Base-by-base conservation (phyloP, 2,113 vertebrate genomes). In the Scartelaos histophorus region DNA sequence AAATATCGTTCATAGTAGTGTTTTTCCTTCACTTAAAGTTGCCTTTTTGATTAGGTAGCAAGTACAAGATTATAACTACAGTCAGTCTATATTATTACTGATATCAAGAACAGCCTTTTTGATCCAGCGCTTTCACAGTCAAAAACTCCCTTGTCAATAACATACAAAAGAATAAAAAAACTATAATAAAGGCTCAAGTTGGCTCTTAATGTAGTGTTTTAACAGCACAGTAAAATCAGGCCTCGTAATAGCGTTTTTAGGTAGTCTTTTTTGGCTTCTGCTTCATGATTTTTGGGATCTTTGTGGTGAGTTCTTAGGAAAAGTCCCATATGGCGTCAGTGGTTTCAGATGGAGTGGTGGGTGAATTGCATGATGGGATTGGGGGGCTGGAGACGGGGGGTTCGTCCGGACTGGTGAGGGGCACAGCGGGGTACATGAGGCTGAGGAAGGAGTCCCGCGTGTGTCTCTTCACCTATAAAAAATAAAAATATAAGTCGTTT, bases 381-480 rank as follows among this genome's bases (percentile, higher is more conserved):
- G 89, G 87, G 0, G 92, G 87, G 54, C 80, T 82, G 71, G 93
- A 91, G 0, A 89, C 78, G 0, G 91, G 83, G 3, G 86, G 82
- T 67, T 92, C 75, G 34, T 92, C 89, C 3, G 94, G 91, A 86
- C 90, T 94, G 75, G 88, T 87, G 51, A 92, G 92, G 54, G 94
- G 94, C 70, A 92, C 76, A 21, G 94, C 94, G 74, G 96, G 95
- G 85, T 96, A 96, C 93, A 98, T 89, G 47, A 97, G 93, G 65
- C 94, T 95, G 66, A 97, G 94, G 61, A 98, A 93, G 35, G 95
- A 94, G 82, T 93, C 94, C 84, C 90, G 92, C 75, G 92, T 96
- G 87, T 95, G 94, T 80, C 95, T 95, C 92, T 95, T 98, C 86
- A 97, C 95, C 97, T 98, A 49, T 66, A 11, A 70, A 62, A 92